Evolutionary conservation across 2,888 invertebrate species (phyloP).

Genomic region (Helicoverpa assulta): DNA sequence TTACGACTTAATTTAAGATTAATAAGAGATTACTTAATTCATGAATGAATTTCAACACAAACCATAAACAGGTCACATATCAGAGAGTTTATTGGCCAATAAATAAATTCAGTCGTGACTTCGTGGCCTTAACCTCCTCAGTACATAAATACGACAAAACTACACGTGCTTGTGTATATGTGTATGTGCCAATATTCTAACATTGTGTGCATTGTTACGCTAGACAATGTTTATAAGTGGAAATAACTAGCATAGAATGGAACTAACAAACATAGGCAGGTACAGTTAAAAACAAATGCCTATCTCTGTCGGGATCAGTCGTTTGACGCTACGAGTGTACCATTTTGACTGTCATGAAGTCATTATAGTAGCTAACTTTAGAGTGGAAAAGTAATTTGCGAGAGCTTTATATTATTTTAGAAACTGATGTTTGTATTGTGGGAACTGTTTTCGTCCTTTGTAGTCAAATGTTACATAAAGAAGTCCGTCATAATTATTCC

Average conservation of each 20-base stretch:
- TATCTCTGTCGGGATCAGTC: too few relatives aligned
- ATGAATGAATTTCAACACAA: background rate
- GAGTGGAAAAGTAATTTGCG: too few relatives aligned
- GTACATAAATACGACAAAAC: background rate
- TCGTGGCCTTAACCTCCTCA: slow-evolving; percentile 39
- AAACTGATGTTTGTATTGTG: too few relatives aligned
- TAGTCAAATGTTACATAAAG: background rate
- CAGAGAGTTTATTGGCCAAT: slow-evolving; percentile 1
- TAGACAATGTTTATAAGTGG: background rate
- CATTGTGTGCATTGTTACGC: slow-evolving; percentile 32
- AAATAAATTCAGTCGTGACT: slow-evolving; percentile 29
- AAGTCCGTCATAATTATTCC: background rate
- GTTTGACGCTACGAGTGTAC: too few relatives aligned
- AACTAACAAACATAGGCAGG: background rate
- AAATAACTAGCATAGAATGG: slow-evolving; percentile 8
- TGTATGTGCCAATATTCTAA: slow-evolving; percentile 7
- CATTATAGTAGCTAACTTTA: too few relatives aligned
- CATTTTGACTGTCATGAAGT: too few relatives aligned
- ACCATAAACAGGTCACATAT: background rate
- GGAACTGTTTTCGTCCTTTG: background rate
- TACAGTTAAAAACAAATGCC: too few relatives aligned
- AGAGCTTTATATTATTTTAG: too few relatives aligned
- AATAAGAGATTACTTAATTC: too few relatives aligned
- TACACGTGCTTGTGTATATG: slow-evolving; percentile 22
- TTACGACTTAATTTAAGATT: too few relatives aligned